These are phyloP conservation scores for Entomobrya proxima DNA, from an alignment of 2,888 invertebrate species.

Conservation along the genomic window DNA sequence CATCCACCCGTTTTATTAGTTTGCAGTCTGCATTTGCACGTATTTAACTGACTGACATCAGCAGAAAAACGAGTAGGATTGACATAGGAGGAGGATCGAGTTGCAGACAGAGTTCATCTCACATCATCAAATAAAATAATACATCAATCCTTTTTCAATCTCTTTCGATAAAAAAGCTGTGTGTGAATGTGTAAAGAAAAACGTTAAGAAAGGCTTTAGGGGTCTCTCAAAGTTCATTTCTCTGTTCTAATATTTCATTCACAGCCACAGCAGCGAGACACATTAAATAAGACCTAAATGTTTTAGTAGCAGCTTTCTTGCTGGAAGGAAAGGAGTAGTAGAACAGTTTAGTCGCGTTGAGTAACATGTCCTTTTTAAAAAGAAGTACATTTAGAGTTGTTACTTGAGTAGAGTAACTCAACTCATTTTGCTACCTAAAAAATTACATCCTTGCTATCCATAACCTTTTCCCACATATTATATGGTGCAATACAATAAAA, in stretches of 20 bases:
- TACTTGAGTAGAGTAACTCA: neutral
- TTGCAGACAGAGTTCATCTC: conserved; percentile 27
- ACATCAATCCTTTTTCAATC: neutral
- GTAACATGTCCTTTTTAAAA: neutral
- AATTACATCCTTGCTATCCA: no score
- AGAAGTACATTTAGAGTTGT: neutral
- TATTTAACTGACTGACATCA: neutral
- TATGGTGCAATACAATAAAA: no score
- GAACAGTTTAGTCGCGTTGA: neutral
- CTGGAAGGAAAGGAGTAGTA: no score
- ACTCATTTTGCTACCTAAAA: neutral
- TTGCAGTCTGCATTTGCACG: neutral
- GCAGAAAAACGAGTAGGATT: neutral
- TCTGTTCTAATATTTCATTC: neutral
- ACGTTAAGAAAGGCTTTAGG: neutral
- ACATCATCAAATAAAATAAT: neutral
- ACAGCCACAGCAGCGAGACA: neutral
- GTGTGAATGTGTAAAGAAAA: neutral
- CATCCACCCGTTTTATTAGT: conserved; percentile 8
- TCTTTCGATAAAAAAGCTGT: neutral
- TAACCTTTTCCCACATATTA: no score
- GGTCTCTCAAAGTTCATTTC: neutral
- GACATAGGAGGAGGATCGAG: neutral
- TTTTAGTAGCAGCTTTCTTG: neutral
- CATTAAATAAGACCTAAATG: neutral